Evolutionary conservation across 53 echinoderm and acorn worm genomes (phyloP), one percentile per base, ranked within the genome.

Genomic region (Temnopleurus reevesii): DNA sequence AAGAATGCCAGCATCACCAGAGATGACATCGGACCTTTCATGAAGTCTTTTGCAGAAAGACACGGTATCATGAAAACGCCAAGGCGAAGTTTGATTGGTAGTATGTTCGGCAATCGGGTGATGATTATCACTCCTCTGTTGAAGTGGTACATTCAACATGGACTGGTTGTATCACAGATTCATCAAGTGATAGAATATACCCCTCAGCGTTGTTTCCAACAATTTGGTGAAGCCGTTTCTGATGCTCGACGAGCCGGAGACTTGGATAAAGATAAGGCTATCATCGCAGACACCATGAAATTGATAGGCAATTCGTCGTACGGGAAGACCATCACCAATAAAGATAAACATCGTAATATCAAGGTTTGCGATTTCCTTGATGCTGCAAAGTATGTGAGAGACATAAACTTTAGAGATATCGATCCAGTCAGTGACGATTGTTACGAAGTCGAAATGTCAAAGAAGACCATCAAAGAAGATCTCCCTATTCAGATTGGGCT

Each of bases 231-330:
- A 21, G 47, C 35, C 13, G 90, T 93, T 3, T 83, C 83, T 10
- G 66, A 93, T 43, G 89, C 93, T 12, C 76, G 90, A 10, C 57
- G 90, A 8, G 81, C 29, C 0, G 92, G 90, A 19, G 92, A 90
- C 26, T 23, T 41, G 8, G 92, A 91, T 58, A 60, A 55, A 0
- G 15, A 35, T 3, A 93, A 91, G 71, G 51, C 53, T 17, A 87
- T 91, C 57, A 91, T 91, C 2, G 91, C 93, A 5, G 92, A 93
- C 45, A 93, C 90, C 41, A 94, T 91, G 83, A 93, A 93, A 64
- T 24, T 93, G 9, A 89, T 93, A 6, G 91, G 94, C 3, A 93
- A 91, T 56, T 92, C 94, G 0, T 80, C 94, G 8, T 92, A 94
- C 23, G 92, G 85, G 4, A 92, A 90, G 59, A 92, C 89, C 1